Evolutionary conservation across 1,140 invertebrate genomes (phyloP).

Genomic region (Patella vulgata): DNA sequence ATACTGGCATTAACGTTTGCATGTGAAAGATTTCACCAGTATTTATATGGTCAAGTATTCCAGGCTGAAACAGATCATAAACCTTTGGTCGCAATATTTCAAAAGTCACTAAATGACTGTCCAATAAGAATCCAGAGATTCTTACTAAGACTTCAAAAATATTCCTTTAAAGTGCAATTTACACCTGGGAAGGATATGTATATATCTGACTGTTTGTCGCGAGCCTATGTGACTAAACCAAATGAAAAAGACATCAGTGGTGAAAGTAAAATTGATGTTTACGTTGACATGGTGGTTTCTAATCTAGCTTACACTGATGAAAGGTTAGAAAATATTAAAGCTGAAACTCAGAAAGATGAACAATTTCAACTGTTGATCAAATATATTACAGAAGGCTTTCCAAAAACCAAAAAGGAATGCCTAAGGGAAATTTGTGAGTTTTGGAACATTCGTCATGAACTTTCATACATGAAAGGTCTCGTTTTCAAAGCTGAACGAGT

Average conservation of each 20-base stretch:
- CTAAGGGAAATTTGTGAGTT: background rate
- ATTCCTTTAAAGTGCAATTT: conserved; percentile 4
- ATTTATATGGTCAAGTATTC: conserved; percentile 9
- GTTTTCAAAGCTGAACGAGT: conserved; percentile 27
- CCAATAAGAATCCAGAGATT: conserved; percentile 16
- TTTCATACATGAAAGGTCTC: background rate
- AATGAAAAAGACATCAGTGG: background rate
- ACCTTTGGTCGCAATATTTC: conserved; percentile 8
- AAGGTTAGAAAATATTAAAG: conserved; percentile 2
- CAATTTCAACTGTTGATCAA: conserved; percentile 4
- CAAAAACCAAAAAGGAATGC: background rate
- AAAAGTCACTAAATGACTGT: conserved; percentile 12
- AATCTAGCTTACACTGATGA: background rate
- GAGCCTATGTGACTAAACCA: background rate
- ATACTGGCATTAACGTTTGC: conserved; percentile 63
- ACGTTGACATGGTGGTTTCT: background rate
- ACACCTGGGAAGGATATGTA: conserved; percentile 16
- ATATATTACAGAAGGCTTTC: background rate
- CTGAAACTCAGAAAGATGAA: background rate
- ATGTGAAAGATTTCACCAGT: conserved; percentile 57
- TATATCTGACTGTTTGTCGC: conserved; percentile 5
- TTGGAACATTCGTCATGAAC: background rate
- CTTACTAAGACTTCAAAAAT: conserved; percentile 6
- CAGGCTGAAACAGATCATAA: conserved; percentile 17
- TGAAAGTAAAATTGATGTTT: background rate